Evolutionary conservation across 2,888 invertebrate species (phyloP), one percentile per base, ranked within the genome.

Genomic region (Lycophotia porphyrea): DNA sequence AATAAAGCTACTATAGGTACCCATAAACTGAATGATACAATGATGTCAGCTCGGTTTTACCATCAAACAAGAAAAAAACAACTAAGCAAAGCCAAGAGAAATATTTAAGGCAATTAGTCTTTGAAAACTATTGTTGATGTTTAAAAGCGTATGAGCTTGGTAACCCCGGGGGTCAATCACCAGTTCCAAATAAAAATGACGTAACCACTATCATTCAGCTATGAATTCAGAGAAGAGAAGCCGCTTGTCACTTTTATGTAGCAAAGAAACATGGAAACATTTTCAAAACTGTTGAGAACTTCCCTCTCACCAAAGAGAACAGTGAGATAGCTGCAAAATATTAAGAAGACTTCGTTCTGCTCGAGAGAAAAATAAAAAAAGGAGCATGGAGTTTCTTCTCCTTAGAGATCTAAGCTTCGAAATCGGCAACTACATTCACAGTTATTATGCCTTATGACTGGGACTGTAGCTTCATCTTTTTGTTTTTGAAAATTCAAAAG

Each of bases 141-240:
- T 71, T 72, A 60, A 52, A 49, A 74, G 55, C 65, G 79, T 81
- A 70, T 65, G 77, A 66, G 64, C 47, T 71, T 72, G 64, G 78
- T 79, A 75, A 82, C 81, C 81, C 81, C 58, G 9, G 47, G 42
- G 82, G 82, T 84, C 85, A 84, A 81, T 82, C 82, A 81, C 70
- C 73, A 83, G 39, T 64, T 71, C 69, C 55, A 74, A 81, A 81
- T 78, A 83, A 76, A 79, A 73, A 76, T 88, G 88, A 87, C 76
- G 88, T 84, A 80, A 84, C 60, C 39, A 31, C 49, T 61, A 65
- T 70, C 78, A 70, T 76, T 76, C 31, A 81, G 76, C 69, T 67
- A 42, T 70, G 74, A 81, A 74, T 73, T 67, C 39, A 69, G 52
- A 82, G 73, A 82, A 75, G 74, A 64, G 34, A 47, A 76, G 63